Evolutionary conservation across 2,888 invertebrate species (phyloP).

Genomic region (Trichacis sp.): DNA sequence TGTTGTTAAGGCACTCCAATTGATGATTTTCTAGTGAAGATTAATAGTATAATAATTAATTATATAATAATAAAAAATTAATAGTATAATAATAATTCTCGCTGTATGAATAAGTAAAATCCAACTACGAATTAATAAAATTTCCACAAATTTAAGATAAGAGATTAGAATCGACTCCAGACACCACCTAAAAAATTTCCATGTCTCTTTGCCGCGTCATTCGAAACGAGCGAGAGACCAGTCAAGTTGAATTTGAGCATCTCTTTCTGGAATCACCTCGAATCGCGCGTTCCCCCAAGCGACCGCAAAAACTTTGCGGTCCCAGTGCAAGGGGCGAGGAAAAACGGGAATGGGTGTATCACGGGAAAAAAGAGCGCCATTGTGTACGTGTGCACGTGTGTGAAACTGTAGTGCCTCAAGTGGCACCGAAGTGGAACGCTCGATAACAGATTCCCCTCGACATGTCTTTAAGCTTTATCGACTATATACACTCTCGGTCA

Average conservation of each 20-base stretch:
- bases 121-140: no score
- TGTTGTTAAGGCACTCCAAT: no score
- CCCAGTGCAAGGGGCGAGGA: background rate
- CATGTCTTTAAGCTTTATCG: conserved; percentile 33
- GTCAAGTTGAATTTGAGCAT: conserved; percentile 11
- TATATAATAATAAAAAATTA: no score
- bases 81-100: no score
- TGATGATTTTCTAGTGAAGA: no score
- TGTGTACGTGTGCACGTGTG: background rate
- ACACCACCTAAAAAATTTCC: no score
- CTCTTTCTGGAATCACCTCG: background rate
- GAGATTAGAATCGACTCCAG: no score
- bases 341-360: background rate
- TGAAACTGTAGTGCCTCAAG: conserved; percentile 30
- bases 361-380: background rate
- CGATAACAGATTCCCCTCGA: conserved; percentile 40
- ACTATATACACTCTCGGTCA: conserved; percentile 36
- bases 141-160: no score
- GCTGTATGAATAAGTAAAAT: no score
- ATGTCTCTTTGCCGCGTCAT: conserved; percentile 10
- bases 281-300: background rate
- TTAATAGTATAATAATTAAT: no score
- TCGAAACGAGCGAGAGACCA: conserved; percentile 13
- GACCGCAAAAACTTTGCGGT: conserved; percentile 1
- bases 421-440: conserved; percentile 50